Evolutionary conservation across 2,888 invertebrate species (phyloP).

Genomic region (Campoplex capitator): DNA sequence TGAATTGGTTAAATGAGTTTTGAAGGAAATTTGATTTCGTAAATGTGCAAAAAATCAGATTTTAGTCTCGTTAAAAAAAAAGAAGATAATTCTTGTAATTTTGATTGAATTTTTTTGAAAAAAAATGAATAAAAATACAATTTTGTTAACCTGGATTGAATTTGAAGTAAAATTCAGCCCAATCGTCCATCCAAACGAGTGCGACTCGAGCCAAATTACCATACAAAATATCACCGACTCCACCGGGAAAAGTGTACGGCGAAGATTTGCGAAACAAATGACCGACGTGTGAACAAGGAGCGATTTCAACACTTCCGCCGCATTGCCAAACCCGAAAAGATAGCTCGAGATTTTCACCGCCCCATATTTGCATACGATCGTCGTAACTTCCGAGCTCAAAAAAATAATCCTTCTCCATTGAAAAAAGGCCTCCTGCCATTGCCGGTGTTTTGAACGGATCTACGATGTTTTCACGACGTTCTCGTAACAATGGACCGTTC

Average conservation of each 20-base stretch:
- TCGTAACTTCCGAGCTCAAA: conserved; percentile 93
- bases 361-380: conserved; percentile 95
- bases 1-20: neutral
- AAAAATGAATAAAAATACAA: neutral
- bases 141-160: conserved; percentile 88
- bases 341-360: conserved; percentile 98
- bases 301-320: conserved; percentile 95
- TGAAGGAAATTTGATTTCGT: conserved; percentile 11
- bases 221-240: conserved; percentile 94
- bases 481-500: conserved; percentile 88
- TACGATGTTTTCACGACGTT: conserved; percentile 88
- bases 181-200: conserved; percentile 99
- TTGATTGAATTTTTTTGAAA: neutral
- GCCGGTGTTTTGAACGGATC: conserved; percentile 93
- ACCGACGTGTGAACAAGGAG: conserved; percentile 96
- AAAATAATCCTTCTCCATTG: conserved; percentile 94
- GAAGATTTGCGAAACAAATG: conserved; percentile 97
- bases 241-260: conserved; percentile 98
- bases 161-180: conserved; percentile 96
- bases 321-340: conserved; percentile 99
- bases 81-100: neutral
- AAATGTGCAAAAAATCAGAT: neutral
- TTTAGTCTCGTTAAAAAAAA: neutral
- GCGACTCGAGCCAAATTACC: conserved; percentile 97
- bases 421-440: conserved; percentile 98